Evolutionary conservation across 2,888 invertebrate species (phyloP).

Genomic region (Volucella inflata): DNA sequence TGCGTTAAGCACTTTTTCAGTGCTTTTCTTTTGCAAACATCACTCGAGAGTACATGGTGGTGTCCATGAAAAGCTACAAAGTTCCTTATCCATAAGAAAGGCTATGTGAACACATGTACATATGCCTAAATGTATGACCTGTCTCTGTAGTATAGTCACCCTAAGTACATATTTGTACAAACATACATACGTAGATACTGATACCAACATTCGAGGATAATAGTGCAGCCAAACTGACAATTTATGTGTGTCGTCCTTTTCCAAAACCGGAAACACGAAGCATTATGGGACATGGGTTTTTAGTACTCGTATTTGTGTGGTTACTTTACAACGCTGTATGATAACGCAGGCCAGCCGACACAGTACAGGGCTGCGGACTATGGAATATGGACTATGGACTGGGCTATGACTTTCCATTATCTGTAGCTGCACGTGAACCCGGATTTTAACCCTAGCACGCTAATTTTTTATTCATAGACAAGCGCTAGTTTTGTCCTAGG

Average conservation of each 20-base stretch:
- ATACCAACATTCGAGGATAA: constrained; percentile 33
- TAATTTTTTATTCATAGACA: constrained; percentile 75
- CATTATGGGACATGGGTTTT: constrained; percentile 69
- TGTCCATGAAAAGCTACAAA: constrained; percentile 75
- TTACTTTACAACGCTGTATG: constrained; percentile 68
- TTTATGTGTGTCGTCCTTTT: constrained; percentile 70
- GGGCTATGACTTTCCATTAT: no score
- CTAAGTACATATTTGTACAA: constrained; percentile 1
- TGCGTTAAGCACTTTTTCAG: constrained; percentile 60
- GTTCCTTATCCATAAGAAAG: constrained; percentile 67
- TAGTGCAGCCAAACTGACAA: constrained; percentile 67
- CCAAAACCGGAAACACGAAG: constrained; percentile 71
- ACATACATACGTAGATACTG: no score
- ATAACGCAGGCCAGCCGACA: constrained; percentile 48
- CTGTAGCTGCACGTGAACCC: constrained; percentile 61
- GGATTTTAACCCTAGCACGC: constrained; percentile 74
- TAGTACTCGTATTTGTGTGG: constrained; percentile 72
- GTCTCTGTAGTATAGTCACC: background rate
- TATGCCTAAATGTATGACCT: constrained; percentile 8
- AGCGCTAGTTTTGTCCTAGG: constrained; percentile 61
- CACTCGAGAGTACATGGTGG: constrained; percentile 37
- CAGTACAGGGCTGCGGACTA: background rate
- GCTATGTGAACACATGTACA: constrained; percentile 31
- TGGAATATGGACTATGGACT: no score
- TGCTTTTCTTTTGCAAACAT: constrained; percentile 66